phyloP scores from a whole-genome alignment of 2,888 invertebrate genomes.

The Chrysolina haemoptera region DNA sequence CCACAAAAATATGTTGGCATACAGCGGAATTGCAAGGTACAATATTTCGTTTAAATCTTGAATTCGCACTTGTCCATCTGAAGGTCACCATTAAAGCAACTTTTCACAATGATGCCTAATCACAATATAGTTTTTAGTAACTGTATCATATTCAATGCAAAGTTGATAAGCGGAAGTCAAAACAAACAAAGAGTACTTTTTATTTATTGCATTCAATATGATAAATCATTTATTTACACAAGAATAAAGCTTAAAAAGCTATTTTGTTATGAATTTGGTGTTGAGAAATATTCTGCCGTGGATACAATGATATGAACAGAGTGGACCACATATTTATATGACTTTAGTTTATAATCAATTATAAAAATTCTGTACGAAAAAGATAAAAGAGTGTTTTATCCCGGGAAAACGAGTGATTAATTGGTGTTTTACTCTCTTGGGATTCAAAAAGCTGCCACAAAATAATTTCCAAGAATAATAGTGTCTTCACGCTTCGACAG shows the following conservation, averaged over 20 bases:
- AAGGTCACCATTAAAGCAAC: slow-evolving; percentile 30
- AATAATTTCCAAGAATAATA: too few relatives aligned
- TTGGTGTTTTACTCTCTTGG: too few relatives aligned
- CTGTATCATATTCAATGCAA: slow-evolving; percentile 51
- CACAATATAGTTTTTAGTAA: slow-evolving; percentile 56
- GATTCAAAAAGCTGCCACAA: too few relatives aligned
- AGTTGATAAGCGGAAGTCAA: slow-evolving; percentile 27
- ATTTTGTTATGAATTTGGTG: slow-evolving; percentile 55
- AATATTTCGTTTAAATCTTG: slow-evolving; percentile 40
- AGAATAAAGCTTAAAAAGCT: slow-evolving; percentile 39
- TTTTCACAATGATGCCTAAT: slow-evolving; percentile 64
- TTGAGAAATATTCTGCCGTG: slow-evolving; percentile 58
- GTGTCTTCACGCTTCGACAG: too few relatives aligned
- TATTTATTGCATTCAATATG: slow-evolving; percentile 39
- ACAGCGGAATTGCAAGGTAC: slow-evolving; percentile 40
- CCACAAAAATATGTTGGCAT: slow-evolving; percentile 60
- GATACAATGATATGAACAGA: slow-evolving; percentile 41
- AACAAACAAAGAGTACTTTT: slow-evolving; percentile 28
- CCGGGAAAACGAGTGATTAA: too few relatives aligned
- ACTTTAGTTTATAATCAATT: not conserved
- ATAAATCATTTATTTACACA: slow-evolving; percentile 45
- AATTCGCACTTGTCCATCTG: slow-evolving; percentile 23
- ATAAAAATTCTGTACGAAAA: not conserved
- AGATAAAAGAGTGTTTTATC: too few relatives aligned
- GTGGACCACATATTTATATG: slow-evolving; percentile 32